Evolutionary conservation across 2,113 vertebrate species (phyloP), one percentile per base, ranked within the genome.

Genomic region (Orcinus orca): DNA sequence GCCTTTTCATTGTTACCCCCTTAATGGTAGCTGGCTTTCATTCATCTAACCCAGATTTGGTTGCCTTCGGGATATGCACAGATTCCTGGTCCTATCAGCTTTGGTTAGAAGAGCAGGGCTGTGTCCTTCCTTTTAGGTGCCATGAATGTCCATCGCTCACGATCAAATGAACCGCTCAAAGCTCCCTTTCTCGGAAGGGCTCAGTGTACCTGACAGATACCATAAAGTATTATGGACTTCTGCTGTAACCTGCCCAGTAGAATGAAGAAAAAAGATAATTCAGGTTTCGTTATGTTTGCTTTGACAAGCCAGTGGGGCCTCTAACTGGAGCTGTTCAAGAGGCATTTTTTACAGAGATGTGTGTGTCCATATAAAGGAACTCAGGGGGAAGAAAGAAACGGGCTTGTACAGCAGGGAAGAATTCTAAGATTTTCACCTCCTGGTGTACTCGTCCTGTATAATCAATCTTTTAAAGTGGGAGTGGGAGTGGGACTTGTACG

Each of bases 161-260:
- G n/a, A 47, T 36, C 36, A 79, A 85, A 58, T 62, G 26, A 68
- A 36, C 31, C 33, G 15, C 14, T 55, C 21, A 21, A 65, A 33
- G 8, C 38, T 55, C 11, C 63, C 68, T 71, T 81, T 79, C 77
- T 68, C 1, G 0, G 38, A 85, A 47, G 55, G 36, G 33, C 8
- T 58, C 44, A 23, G 3, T 3, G 25, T 21, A 21, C 44, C 44
- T 41, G 53, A 18, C 15, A 21, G 58, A 33, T 26, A 12, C 47
- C 26, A 15, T 23, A 1, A 87, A 6, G 60, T 15, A 67, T 10
- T 79, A 3, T 5, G 38, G 17, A 44, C 29, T 82, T 60, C 31
- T 63, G 2, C 2, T 20, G 4, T 13, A 47, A 31, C 0, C 23
- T 13, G 21, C 26, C 25, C 20, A 33, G 23, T 7, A 21, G 58